phyloP scores from a whole-genome alignment of 2,113 vertebrate species.

The Phalacrocorax carbo region DNA sequence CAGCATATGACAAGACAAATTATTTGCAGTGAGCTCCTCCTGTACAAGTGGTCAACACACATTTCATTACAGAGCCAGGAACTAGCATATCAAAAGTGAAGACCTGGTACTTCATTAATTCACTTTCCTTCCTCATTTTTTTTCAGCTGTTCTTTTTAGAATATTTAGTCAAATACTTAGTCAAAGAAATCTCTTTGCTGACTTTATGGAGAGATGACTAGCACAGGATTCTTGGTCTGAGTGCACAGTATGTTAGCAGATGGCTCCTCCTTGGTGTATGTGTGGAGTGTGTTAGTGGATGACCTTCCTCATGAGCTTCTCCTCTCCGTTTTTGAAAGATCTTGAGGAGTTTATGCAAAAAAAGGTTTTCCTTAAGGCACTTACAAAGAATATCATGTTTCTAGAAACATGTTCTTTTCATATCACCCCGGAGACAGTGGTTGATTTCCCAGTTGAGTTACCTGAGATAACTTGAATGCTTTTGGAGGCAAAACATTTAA shows the following conservation, averaged over 20 bases:
- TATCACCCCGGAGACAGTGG: neutral
- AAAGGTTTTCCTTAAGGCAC: neutral
- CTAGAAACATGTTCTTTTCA: neutral
- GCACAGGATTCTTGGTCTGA: neutral
- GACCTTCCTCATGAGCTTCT: neutral
- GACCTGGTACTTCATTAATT: conserved; percentile 15
- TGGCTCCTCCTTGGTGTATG: neutral
- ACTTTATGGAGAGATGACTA: neutral
- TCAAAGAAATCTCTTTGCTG: neutral
- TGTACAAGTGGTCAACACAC: conserved; percentile 21
- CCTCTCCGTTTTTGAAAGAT: neutral
- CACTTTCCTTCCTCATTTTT: neutral
- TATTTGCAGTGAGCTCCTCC: conserved; percentile 19
- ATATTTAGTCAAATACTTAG: neutral
- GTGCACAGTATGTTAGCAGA: neutral
- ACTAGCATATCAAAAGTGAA: conserved; percentile 17
- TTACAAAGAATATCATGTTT: neutral
- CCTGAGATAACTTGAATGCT: neutral
- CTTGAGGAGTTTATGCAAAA: neutral
- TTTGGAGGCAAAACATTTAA: neutral
- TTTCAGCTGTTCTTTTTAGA: neutral
- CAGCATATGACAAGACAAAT: conserved; percentile 47
- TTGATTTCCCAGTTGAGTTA: neutral
- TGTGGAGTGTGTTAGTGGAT: neutral
- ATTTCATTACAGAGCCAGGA: conserved; percentile 23